These are phyloP conservation scores for Rhombomys opimus DNA, from an alignment of 2,113 vertebrate genomes.

Conservation along the genomic window DNA sequence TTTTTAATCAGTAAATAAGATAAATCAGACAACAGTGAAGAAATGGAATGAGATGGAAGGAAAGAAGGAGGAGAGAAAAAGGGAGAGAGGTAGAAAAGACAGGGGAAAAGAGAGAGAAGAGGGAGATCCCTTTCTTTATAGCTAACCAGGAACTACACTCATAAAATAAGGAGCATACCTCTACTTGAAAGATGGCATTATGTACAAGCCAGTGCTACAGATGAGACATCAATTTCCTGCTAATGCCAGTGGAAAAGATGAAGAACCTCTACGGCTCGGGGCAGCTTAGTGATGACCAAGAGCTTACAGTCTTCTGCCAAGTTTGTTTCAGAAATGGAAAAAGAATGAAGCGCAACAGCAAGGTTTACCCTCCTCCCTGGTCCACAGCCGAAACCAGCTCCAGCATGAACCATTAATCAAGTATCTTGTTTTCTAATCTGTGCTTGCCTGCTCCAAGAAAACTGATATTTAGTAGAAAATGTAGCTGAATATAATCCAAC, in stretches of 20 bases:
- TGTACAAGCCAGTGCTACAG: not conserved
- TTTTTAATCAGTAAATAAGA: not conserved
- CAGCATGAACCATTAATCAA: constrained; percentile 32
- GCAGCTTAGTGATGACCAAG: constrained; percentile 24
- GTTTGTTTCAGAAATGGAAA: constrained; percentile 73
- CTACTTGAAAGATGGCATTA: not conserved
- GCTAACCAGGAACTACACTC: not conserved
- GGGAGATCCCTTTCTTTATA: not conserved
- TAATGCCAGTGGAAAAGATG: constrained; percentile 48
- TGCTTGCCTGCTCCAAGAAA: constrained; percentile 20
- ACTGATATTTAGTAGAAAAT: constrained; percentile 41
- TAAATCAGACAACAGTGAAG: not conserved
- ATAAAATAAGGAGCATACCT: not conserved
- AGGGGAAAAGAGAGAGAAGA: not conserved
- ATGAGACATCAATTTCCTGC: constrained; percentile 28
- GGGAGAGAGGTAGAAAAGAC: not conserved
- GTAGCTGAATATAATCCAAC: not conserved
- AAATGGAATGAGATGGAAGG: not conserved
- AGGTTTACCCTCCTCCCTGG: constrained; percentile 48
- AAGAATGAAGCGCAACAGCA: constrained; percentile 52
- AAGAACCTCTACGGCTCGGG: not conserved
- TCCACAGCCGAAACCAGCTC: constrained; percentile 48
- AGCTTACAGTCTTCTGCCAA: constrained; percentile 40
- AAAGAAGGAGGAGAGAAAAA: not conserved
- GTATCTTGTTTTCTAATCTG: constrained; percentile 52